A percentile compares a stretch with the other conserved stretches of the same genome.
Conservation (phyloP, 2,113 vertebrate species). For the Todiramphus saurophagus region DNA sequence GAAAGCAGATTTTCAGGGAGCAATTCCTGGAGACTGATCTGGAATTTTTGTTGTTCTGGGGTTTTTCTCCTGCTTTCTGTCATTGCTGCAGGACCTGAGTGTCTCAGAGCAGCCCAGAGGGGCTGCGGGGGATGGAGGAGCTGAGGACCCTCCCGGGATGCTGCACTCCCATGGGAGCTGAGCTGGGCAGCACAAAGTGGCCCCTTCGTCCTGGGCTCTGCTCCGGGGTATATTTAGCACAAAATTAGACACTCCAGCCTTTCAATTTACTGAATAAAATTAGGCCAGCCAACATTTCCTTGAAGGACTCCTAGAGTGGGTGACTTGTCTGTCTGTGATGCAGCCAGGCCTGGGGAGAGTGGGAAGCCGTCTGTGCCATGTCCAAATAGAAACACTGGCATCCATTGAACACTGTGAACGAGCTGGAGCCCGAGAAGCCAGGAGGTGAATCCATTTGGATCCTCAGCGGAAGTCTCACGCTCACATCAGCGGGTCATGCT, state of each 20-base stretch:
- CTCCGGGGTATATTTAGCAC: background rate
- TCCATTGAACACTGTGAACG: background rate
- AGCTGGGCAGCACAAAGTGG: background rate
- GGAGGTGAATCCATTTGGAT: background rate
- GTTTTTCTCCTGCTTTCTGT: background rate
- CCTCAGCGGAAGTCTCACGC: fast-evolving
- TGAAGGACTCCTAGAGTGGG: background rate
- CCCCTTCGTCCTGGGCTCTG: background rate
- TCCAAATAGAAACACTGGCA: background rate
- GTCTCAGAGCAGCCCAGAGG: fast-evolving
- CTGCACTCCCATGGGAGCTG: fast-evolving
- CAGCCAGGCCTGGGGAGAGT: background rate
- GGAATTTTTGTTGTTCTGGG: background rate
- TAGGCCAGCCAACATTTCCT: background rate
- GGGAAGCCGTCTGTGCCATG: background rate
- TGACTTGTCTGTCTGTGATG: background rate
- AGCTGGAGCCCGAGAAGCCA: background rate
- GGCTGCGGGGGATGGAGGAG: background rate
- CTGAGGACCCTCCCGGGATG: background rate
- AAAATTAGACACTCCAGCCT: background rate
- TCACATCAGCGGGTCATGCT: background rate
- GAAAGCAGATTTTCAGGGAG: background rate
- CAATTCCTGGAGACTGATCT: background rate
- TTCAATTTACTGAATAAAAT: background rate
- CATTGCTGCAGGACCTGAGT: fast-evolving